Base-by-base conservation (phyloP, 2,888 invertebrate species). In the Drosophila buzzatii region DNA sequence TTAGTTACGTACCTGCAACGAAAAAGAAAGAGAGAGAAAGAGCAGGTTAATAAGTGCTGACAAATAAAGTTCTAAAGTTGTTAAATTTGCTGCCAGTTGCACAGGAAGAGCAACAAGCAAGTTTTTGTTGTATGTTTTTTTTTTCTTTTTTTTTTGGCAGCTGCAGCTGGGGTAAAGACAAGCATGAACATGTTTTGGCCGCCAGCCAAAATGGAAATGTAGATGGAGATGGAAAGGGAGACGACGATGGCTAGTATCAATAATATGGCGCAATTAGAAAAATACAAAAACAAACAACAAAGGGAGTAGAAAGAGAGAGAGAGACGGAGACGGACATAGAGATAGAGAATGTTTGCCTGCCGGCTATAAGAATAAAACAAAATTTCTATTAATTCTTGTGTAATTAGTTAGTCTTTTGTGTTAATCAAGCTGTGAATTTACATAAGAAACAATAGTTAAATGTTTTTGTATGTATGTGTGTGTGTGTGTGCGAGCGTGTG, bases 201-300 rank as follows among this genome's bases (percentile, higher is more conserved):
- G 67, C 42, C 64, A 53, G 75, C 80, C 86, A 81, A 83, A 76
- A 79, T 60, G 39, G 55, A 63, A 60, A 53, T 45, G 35, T 44
- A 59, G 59, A 59, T 45, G 35, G 51, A 59, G 59, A 59, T 44
- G 35, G 56, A 59, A 49, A 55, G 49, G 55, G 65, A 57, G 53
- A 49, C 37, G 66, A 63, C 55, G 69, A 68, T 60, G 51, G 72
- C 79, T 73, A 76, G 79, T 85, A 85, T 71, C 76, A 79, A 79
- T 85, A 84, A 80, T 78, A 73, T 72, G 62, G 68, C 75, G 80
- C 80, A 84, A 84, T 84, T 85, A 70, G 68, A 66, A 66, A 82
- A 81, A 73, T 37, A 63, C 57, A 59, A 62, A 59, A 76, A 58
- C 16, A 51, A 47, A 37, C 47, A 45, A 23, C 49, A 23, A 37